Evolutionary conservation across 2,888 invertebrate species (phyloP).

Genomic region (Allolobophora icterica): DNA sequence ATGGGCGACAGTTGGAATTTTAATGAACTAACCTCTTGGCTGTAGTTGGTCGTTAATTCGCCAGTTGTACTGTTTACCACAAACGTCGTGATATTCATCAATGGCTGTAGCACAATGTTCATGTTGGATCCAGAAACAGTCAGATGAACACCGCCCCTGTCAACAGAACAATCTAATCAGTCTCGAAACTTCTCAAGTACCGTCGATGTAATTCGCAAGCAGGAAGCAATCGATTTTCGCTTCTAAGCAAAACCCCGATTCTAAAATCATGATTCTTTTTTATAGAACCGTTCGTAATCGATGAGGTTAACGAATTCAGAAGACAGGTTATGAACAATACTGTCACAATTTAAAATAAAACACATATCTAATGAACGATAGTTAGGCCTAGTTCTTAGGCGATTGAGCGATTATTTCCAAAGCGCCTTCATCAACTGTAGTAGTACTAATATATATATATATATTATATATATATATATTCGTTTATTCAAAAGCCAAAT

Average conservation of each 20-base stretch:
- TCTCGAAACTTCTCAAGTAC: not conserved
- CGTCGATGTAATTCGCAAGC: not conserved
- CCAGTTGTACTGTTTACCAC: not conserved
- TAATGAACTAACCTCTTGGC: not conserved
- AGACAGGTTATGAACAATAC: no score
- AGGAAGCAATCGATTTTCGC: not conserved
- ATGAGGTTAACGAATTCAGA: not conserved
- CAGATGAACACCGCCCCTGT: slow-evolving; percentile 18
- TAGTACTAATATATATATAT: no score
- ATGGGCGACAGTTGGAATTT: not conserved
- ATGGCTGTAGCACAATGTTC: not conserved
- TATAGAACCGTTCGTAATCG: not conserved
- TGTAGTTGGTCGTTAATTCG: not conserved
- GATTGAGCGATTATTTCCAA: no score
- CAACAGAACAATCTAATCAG: not conserved
- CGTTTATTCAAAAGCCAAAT: no score
- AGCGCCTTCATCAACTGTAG: no score
- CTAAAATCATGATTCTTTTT: no score
- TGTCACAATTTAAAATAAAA: not conserved
- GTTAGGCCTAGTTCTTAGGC: no score
- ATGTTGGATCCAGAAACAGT: slow-evolving; percentile 12
- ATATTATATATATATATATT: no score
- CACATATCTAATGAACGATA: no score
- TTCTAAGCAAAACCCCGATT: not conserved
- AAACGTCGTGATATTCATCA: slow-evolving; percentile 20